Percentiles rank a stretch among this genome's conserved stretches.
These are phyloP conservation scores for Origma solitaria DNA, from an alignment of 2,113 vertebrate species.

Conservation along the genomic window DNA sequence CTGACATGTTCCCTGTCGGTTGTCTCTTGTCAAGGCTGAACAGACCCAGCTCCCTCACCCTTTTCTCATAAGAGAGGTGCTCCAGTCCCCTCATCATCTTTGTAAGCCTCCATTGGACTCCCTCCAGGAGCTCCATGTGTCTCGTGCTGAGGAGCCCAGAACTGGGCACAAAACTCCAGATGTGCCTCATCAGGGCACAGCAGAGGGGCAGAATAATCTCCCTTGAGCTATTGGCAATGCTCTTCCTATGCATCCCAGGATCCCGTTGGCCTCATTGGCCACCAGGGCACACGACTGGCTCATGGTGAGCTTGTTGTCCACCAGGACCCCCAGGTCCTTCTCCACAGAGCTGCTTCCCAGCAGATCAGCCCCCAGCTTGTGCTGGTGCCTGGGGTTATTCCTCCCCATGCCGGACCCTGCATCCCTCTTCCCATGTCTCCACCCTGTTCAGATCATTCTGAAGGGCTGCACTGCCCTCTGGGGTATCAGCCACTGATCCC, in stretches of 20 bases:
- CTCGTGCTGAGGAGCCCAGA: neutral
- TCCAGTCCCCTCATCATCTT: neutral
- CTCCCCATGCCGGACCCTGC: neutral
- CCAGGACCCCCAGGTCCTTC: neutral
- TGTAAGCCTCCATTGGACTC: neutral
- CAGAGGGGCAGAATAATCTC: neutral
- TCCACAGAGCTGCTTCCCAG: neutral
- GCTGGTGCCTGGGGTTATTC: neutral
- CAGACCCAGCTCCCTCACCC: neutral
- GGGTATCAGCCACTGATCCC: neutral
- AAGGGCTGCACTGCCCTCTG: neutral
- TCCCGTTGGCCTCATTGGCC: neutral
- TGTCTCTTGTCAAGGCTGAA: neutral
- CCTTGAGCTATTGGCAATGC: neutral
- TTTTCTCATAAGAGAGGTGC: neutral
- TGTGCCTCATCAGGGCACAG: neutral
- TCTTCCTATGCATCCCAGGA: neutral
- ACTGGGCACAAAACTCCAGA: neutral
- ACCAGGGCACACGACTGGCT: neutral
- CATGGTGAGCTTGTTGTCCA: neutral
- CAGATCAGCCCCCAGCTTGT: neutral
- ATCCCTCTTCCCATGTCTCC: neutral
- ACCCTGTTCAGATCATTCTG: neutral
- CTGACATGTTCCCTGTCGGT: neutral
- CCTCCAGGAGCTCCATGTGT: neutral